Conservation (phyloP, 2,888 invertebrate genomes). For the Dendrolimus houi region DNA sequence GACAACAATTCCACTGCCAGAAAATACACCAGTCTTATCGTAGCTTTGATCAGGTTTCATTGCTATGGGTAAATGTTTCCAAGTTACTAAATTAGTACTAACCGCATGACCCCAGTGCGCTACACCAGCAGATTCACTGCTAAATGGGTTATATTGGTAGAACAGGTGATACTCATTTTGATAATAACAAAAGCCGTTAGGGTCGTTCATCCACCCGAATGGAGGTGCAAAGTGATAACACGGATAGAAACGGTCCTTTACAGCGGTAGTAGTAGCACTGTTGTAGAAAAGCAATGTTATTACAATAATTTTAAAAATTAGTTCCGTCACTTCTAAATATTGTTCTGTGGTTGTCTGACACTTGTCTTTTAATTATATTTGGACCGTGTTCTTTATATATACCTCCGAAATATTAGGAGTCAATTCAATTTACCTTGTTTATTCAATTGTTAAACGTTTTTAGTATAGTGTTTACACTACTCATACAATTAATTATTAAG, state of each 20-base stretch:
- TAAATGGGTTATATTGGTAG: slow-evolving; percentile 64
- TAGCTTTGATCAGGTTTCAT: slow-evolving; percentile 54
- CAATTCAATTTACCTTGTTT: neutral
- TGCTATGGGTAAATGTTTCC: slow-evolving; percentile 64
- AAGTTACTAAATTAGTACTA: slow-evolving; percentile 57
- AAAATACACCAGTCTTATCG: slow-evolving; percentile 57
- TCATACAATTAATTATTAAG: too few species aligned
- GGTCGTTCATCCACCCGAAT: slow-evolving; percentile 73
- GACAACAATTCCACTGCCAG: slow-evolving; percentile 61
- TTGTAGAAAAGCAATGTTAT: slow-evolving; percentile 21
- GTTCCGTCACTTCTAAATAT: slow-evolving; percentile 11
- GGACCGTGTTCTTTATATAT: neutral
- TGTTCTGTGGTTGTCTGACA: neutral
- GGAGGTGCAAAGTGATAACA: slow-evolving; percentile 48
- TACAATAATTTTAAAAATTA: slow-evolving; percentile 13
- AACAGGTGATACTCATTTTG: slow-evolving; percentile 60
- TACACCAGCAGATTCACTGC: slow-evolving; percentile 38
- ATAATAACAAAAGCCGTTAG: slow-evolving; percentile 65
- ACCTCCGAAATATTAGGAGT: neutral
- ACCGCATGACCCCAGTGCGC: slow-evolving; percentile 72
- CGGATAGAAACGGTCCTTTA: slow-evolving; percentile 35
- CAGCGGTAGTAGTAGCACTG: slow-evolving; percentile 10
- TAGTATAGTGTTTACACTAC: neutral
- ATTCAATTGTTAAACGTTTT: neutral
- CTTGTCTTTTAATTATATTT: neutral